Conservation (phyloP, 2,888 invertebrate species). For the Tortrix viridana region DNA sequence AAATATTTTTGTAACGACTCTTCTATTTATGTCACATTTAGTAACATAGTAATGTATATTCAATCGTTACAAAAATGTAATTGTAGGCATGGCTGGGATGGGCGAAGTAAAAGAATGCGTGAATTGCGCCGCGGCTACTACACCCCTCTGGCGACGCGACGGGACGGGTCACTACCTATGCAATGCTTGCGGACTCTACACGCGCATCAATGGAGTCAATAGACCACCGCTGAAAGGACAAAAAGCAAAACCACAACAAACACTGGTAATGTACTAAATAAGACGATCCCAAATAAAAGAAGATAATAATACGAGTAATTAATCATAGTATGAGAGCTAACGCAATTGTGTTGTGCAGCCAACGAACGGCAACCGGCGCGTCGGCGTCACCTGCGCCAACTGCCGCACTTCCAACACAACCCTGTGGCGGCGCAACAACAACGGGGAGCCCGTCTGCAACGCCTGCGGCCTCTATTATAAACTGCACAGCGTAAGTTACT, state of each 20-base stretch:
- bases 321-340: neutral
- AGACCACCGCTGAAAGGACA: constrained; percentile 88
- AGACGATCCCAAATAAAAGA: too few species aligned
- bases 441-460: constrained; percentile 99
- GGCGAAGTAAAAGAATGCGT: constrained; percentile 93
- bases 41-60: too few species aligned
- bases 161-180: constrained; percentile 99
- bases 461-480: constrained; percentile 98
- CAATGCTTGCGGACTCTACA: constrained; percentile 99
- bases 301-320: too few species aligned
- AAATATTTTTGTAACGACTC: constrained; percentile 42
- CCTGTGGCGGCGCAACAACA: constrained; percentile 96
- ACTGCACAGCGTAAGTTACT: constrained; percentile 88
- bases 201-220: constrained; percentile 88
- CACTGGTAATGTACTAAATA: constrained; percentile 60
- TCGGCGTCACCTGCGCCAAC: constrained; percentile 96
- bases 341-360: constrained; percentile 57
- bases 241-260: constrained; percentile 86
- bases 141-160: constrained; percentile 98
- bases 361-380: constrained; percentile 85
- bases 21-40: too few species aligned
- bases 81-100: constrained; percentile 72
- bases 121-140: constrained; percentile 95
- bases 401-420: constrained; percentile 97
- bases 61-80: neutral